Evolutionary conservation across 1,140 invertebrate genomes (phyloP), one percentile per base, ranked within the genome.

Genomic region (Drosophila melanica): DNA sequence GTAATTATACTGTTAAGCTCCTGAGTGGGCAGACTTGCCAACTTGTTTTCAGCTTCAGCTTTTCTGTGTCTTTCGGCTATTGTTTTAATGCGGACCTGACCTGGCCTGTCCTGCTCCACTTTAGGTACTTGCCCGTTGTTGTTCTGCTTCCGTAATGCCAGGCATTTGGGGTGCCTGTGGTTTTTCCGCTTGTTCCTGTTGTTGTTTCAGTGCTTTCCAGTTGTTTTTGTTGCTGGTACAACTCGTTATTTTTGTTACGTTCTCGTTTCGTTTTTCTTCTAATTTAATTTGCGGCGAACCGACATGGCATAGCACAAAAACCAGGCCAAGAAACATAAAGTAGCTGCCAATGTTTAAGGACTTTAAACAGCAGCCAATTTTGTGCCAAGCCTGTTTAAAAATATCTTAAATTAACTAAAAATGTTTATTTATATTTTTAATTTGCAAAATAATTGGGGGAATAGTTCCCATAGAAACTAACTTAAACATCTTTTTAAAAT

Each of bases 211-310:
- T 58, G n/a, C 39, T 8, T 57, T 33, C 55, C 44, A 47, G 39
- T 39, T 63, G 35, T 57, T 79, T 59, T 57, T 41, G 62, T 45
- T 78, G 60, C 67, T 69, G 48, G 65, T 71, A 77, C 74, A 81
- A 72, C 75, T 81, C 70, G 81, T 75, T 80, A 68, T 70, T 67
- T 67, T 67, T 81, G 74, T 77, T 74, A 74, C 59, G 48, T 68
- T 78, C 70, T 75, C 27, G 55, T 58, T 86, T 70, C 66, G 75
- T 68, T 69, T 86, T 89, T 81, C 78, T 82, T 79, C 76, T 87
- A 87, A 87, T 87, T 87, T 87, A 87, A 87, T 87, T 87, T 87
- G 82, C 84, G 82, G 82, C 77, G 84, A 87, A 79, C 82, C 82
- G 73, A 86, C 78, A 65, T 87, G 82, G 66, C 67, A 81, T 78